These are phyloP conservation scores for Phenganax subtilis DNA, from an alignment of 92 coral and sea anemone species.

Conservation along the genomic window DNA sequence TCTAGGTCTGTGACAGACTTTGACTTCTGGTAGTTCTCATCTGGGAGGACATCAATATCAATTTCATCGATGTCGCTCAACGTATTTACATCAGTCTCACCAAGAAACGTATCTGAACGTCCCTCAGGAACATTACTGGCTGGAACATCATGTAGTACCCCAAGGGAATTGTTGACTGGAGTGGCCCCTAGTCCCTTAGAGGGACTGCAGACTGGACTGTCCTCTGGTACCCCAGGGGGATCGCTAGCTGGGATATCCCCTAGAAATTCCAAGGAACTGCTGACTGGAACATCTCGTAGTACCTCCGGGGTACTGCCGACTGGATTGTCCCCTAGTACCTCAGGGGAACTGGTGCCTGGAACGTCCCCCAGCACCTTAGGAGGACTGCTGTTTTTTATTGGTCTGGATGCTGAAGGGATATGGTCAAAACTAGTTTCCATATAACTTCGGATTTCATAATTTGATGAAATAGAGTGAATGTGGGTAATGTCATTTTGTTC, in stretches of 20 bases:
- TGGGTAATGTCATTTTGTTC: neutral
- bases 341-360: neutral
- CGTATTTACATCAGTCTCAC: slow-evolving; percentile 27
- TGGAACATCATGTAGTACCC: neutral
- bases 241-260: too few species aligned
- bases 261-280: too few species aligned
- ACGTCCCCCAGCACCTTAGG: neutral
- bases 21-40: slow-evolving; percentile 23
- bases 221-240: neutral
- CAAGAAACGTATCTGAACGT: neutral
- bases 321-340: neutral
- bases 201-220: neutral
- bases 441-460: neutral
- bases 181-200: neutral
- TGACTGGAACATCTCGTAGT: too few species aligned
- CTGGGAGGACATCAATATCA: slow-evolving; percentile 24
- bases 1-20: slow-evolving; percentile 38
- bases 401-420: neutral
- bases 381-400: neutral
- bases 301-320: too few species aligned
- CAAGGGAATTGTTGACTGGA: neutral
- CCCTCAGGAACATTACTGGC: neutral
- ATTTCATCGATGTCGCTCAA: slow-evolving; percentile 39
- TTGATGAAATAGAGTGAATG: neutral
- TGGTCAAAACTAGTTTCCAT: slow-evolving; percentile 13